Evolutionary conservation across 1,140 invertebrate species (phyloP), one percentile per base, ranked within the genome.

Genomic region (Lepidostoma basale): DNA sequence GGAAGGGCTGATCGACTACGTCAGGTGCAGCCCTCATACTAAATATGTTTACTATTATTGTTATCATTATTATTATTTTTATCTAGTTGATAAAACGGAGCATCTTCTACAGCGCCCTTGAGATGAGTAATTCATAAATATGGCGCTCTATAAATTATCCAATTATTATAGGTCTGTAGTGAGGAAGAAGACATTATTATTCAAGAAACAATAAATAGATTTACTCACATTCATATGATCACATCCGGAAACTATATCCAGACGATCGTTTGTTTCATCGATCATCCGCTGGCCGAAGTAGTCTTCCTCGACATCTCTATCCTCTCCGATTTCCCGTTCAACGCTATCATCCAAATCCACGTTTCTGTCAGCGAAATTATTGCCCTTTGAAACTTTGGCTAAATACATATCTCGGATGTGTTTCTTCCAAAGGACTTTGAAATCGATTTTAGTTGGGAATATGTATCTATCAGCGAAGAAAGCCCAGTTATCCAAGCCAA

Each of bases 351-450:
- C 16, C 14, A 14, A 20, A 18, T 45, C 18, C 8, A 45, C 18
- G 18, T 18, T 45, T 45, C 18, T 45, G 2, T 10, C 18, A n/a
- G 14, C 8, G n/a, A 2, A 8, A 14, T 45, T 16, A 12, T 45
- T 45, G 8, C 18, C 18, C 18, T 20, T 16, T 10, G 42, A 45
- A 14, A 8, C 8, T 16, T 45, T 45, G 16, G 42, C 42, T 9
- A 18, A 9, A 16, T 45, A 45, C 10, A 45, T 45, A 14, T 45
- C 42, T 16, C 42, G 10, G 42, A 45, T 16, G n/a, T 45, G 42
- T 45, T 45, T 45, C 42, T 45, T 45, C 42, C 42, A 45, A 8
- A 45, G 18, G 42, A 45, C 18, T 45, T 45, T 45, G 18, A 45
- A 45, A 16, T 45, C 42, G 2, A 14, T 16, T 16, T 45, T 45